Evolutionary conservation across 2,888 invertebrate genomes (phyloP).

Genomic region (Ophion ventricosus): DNA sequence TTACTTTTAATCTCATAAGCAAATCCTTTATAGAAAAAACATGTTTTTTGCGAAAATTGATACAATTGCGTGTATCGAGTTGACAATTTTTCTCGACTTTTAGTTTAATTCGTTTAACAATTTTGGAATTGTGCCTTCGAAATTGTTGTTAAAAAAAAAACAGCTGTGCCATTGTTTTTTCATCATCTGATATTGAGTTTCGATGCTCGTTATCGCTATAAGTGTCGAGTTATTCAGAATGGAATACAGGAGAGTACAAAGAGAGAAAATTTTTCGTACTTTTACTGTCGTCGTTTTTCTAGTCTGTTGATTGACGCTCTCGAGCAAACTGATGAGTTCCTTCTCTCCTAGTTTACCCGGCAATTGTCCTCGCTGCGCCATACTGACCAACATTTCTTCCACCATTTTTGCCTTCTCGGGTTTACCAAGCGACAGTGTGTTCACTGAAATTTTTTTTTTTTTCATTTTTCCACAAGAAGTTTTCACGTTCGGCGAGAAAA

Average conservation of each 20-base stretch:
- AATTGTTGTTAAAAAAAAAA: too few relatives aligned
- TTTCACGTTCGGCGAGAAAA: neutral
- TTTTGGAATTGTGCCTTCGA: too few relatives aligned
- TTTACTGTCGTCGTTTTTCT: slow-evolving; percentile 91
- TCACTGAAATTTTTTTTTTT: slow-evolving; percentile 87
- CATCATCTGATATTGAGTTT: too few relatives aligned
- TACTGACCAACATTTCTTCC: slow-evolving; percentile 96
- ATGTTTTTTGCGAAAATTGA: too few relatives aligned
- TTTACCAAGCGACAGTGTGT: slow-evolving; percentile 95
- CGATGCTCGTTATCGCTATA: neutral
- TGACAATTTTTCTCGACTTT: neutral
- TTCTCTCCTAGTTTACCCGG: slow-evolving; percentile 92
- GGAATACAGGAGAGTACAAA: neutral
- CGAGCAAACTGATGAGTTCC: slow-evolving; percentile 92
- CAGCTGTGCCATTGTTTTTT: neutral
- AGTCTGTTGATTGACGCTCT: slow-evolving; percentile 93
- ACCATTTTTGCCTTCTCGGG: slow-evolving; percentile 98
- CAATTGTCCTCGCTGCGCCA: slow-evolving; percentile 97
- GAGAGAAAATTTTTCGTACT: slow-evolving; percentile 77
- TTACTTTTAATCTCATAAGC: too few relatives aligned
- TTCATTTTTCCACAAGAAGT: neutral
- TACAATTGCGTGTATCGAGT: neutral
- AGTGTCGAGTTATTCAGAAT: neutral
- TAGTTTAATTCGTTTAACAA: too few relatives aligned
- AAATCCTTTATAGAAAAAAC: too few relatives aligned